phyloP scores from a whole-genome alignment of 2,888 invertebrate genomes.

The Volucella zonaria region DNA sequence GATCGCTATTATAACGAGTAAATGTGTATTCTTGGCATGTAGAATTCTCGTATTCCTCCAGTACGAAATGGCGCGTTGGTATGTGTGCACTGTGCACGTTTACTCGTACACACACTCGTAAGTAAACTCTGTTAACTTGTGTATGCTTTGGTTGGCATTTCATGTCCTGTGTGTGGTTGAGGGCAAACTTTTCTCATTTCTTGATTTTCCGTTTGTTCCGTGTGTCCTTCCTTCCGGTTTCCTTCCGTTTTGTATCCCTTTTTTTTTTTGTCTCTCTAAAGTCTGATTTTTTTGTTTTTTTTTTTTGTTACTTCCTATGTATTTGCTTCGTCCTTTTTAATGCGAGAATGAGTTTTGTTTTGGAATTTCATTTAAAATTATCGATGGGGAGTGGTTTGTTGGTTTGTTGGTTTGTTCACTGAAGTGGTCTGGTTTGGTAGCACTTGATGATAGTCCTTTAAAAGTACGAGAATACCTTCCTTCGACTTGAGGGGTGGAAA shows the following conservation, averaged over 20 bases:
- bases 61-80: too few species aligned
- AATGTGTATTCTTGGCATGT: conserved; percentile 9
- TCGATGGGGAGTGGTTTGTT: conserved; percentile 43
- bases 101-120: conserved; percentile 23
- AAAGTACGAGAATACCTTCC: not conserved
- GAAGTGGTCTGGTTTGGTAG: conserved; percentile 15
- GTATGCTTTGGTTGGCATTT: conserved; percentile 59
- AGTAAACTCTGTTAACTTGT: conserved; percentile 30
- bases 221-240: conserved; percentile 74
- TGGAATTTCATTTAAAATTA: conserved; percentile 72
- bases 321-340: not conserved
- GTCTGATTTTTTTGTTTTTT: not conserved
- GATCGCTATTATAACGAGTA: conserved; percentile 42
- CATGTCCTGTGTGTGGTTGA: conserved; percentile 61
- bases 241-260: conserved; percentile 69
- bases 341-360: conserved; percentile 66
- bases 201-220: conserved; percentile 74
- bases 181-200: conserved; percentile 74
- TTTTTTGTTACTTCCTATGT: not conserved
- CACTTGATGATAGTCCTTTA: conserved; percentile 43
- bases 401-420: not conserved
- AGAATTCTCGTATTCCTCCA: too few species aligned
- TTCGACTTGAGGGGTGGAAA: conserved; percentile 29
- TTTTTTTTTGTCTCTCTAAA: conserved; percentile 12
- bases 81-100: conserved; percentile 31